phyloP scores from a whole-genome alignment of 2,888 invertebrate genomes.

The Drosophila flavopinicola region DNA sequence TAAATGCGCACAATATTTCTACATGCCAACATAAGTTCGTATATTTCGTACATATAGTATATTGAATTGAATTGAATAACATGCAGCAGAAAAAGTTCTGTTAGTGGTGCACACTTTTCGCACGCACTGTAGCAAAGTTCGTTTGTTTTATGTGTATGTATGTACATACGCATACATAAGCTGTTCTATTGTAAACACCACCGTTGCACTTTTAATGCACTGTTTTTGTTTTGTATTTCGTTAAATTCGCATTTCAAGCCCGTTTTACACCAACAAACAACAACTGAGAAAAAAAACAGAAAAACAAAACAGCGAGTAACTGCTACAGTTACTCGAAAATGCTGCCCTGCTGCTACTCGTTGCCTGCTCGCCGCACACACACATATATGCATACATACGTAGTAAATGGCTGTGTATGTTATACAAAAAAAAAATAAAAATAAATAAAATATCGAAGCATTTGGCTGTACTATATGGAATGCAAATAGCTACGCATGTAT shows the following conservation, averaged over 20 bases:
- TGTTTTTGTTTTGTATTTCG: conserved; percentile 14
- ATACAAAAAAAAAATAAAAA: conserved; percentile 49
- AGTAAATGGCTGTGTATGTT: conserved; percentile 37
- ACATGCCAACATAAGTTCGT: too few species aligned
- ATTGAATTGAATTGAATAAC: conserved; percentile 11
- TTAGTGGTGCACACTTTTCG: conserved; percentile 28
- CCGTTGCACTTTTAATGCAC: conserved; percentile 33
- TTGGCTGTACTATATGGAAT: conserved; percentile 42
- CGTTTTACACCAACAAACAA: conserved; percentile 47
- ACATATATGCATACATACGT: conserved; percentile 30
- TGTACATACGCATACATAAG: conserved; percentile 12
- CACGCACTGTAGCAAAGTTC: conserved; percentile 40
- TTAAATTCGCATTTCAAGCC: conserved; percentile 19
- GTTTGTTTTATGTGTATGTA: conserved; percentile 29
- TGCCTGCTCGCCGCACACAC: conserved; percentile 52
- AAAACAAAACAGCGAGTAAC: conserved; percentile 52
- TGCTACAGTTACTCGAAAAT: conserved; percentile 61
- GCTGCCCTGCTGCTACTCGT: conserved; percentile 57
- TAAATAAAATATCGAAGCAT: conserved; percentile 47
- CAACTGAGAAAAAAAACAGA: conserved; percentile 33
- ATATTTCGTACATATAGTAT: conserved; percentile 3
- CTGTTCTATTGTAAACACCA: conserved; percentile 35
- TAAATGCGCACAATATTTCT: conserved; percentile 14
- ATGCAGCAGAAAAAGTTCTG: not conserved
- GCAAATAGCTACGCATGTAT: conserved; percentile 57